Conservation (phyloP, 2,113 vertebrate genomes). For the Sander lucioperca region DNA sequence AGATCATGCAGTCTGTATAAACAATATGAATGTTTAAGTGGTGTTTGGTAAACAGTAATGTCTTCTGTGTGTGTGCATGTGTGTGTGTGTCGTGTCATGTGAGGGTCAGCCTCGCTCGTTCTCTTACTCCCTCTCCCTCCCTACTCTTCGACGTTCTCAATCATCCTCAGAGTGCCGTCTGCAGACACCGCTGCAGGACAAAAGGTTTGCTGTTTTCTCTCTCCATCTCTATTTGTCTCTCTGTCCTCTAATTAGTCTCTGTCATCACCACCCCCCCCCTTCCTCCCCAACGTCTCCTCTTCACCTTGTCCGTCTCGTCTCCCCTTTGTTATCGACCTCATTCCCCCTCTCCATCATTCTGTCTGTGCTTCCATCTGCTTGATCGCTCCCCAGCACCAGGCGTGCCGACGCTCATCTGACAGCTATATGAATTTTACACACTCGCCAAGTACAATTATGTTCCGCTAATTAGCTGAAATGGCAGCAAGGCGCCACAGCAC, state of each 20-base stretch:
- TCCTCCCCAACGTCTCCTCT: neutral
- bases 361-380: constrained; percentile 50
- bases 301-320: constrained; percentile 49
- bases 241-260: constrained; percentile 53
- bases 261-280: constrained; percentile 18
- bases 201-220: constrained; percentile 5
- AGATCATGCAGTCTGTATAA: neutral
- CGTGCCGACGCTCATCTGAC: constrained; percentile 35
- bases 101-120: neutral
- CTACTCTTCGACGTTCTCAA: neutral
- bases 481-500: constrained; percentile 12
- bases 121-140: neutral
- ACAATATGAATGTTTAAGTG: constrained; percentile 18
- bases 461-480: constrained; percentile 53
- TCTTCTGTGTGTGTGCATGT: neutral
- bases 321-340: constrained; percentile 41
- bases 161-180: constrained; percentile 6
- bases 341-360: constrained; percentile 50
- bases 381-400: neutral
- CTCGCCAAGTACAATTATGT: constrained; percentile 44
- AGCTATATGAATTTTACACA: constrained; percentile 59
- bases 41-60: neutral
- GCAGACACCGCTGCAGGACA: constrained; percentile 3
- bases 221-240: constrained; percentile 28
- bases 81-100: neutral